Evolutionary conservation across 30 jellyfish, hydroid and myxozoan genomes (phyloP).

Genomic region (Hydractinia echinata): DNA sequence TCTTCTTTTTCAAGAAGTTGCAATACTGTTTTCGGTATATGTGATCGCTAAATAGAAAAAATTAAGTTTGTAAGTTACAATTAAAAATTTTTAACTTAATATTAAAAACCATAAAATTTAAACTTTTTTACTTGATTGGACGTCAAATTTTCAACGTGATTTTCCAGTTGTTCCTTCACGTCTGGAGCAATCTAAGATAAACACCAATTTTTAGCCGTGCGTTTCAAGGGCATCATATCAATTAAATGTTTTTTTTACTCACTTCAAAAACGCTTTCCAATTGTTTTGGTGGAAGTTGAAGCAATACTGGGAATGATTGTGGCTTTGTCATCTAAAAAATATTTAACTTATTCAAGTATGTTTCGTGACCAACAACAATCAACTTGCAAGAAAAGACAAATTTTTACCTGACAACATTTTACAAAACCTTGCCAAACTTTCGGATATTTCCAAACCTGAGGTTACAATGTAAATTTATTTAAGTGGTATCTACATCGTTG

Average conservation of each 20-base stretch:
- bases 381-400: neutral
- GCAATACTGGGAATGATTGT: slow-evolving; percentile 90
- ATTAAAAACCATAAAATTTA: neutral
- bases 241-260: neutral
- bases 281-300: slow-evolving; percentile 95
- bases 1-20: slow-evolving; percentile 80
- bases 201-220: neutral
- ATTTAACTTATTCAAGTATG: neutral
- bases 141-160: slow-evolving; percentile 76
- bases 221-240: neutral
- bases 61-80: neutral
- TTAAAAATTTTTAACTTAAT: neutral
- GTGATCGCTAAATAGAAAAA: slow-evolving; percentile 76
- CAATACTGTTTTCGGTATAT: slow-evolving; percentile 75
- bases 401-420: slow-evolving; percentile 92
- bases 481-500: too few species aligned
- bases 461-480: too few species aligned
- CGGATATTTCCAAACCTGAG: slow-evolving; percentile 97
- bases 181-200: slow-evolving; percentile 76
- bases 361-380: neutral
- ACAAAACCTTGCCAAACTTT: slow-evolving; percentile 99
- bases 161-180: slow-evolving; percentile 62
- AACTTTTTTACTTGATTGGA: slow-evolving; percentile 71
- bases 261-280: slow-evolving; percentile 96
- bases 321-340: slow-evolving; percentile 92